Evolutionary conservation across 2,797 vertebrate genomes (phyloP), one percentile per base, ranked within the genome.

Genomic region (Taenioides sp.): DNA sequence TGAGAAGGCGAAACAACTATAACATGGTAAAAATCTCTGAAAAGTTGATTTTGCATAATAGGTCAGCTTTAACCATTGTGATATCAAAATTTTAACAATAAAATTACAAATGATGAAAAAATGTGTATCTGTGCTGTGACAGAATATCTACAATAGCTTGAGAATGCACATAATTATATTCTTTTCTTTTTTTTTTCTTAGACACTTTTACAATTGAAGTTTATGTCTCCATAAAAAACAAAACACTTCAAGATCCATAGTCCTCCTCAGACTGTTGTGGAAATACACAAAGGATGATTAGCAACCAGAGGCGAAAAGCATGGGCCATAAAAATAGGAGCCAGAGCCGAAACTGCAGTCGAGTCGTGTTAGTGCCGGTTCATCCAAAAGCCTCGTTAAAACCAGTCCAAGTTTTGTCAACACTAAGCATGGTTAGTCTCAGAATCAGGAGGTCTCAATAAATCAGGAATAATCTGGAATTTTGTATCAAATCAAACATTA

Each of bases 281-380:
- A 86, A 86, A 87, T 76, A 88, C 80, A 81, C 79, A 75, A 75
- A 84, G 80, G 84, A 84, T 85, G 86, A 81, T 49, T 75, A 79
- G 77, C 71, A 43, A 31, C 61, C 10, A 0, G 79, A n/a, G 10
- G 3, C 11, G n/a, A 37, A 63, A 63, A 63, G 28, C 34, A n/a
- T 23, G 61, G 34, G 34, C 34, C 61, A 23, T 43, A 40, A 34
- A 63, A 23, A 6, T 34, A 63, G 18, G 60, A 34, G 60, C 18
- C 20, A 9, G 20, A 37, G 28, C 59, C 18, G 20, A 40, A 40
- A 73, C 64, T 20, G 14, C 69, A 72, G 84, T 85, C 75, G 23
- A 66, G 64, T 73, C 70, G 63, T 71, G 74, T 89, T 85, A 83
- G 83, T 75, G 78, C 74, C 14, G 71, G 61, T 69, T 57, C 49